phyloP scores from a whole-genome alignment of 2,888 invertebrate species.

The Troides helena region DNA sequence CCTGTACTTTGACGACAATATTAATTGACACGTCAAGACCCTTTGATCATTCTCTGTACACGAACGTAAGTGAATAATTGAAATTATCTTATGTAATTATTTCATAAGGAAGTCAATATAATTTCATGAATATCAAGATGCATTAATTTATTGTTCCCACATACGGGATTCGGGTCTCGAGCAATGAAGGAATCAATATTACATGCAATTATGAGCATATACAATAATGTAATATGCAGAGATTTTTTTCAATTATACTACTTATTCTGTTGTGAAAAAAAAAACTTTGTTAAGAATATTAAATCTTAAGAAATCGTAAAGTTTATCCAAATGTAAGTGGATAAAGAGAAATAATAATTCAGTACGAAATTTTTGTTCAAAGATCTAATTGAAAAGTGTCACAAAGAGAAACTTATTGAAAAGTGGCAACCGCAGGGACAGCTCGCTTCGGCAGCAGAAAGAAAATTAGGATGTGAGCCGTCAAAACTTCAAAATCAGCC shows the following conservation, averaged over 20 bases:
- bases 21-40: constrained; percentile 7
- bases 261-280: neutral
- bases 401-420: constrained; percentile 68
- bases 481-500: constrained; percentile 77
- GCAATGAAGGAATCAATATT: too few species aligned
- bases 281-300: neutral
- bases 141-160: too few species aligned
- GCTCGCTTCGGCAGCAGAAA: constrained; percentile 53
- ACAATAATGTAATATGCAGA: too few species aligned
- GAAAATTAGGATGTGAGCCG: constrained; percentile 77
- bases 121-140: too few species aligned
- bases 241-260: neutral
- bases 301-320: neutral
- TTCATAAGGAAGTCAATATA: neutral
- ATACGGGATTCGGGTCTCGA: too few species aligned
- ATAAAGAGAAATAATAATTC: neutral
- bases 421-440: constrained; percentile 62
- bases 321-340: neutral
- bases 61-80: constrained; percentile 15
- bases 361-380: constrained; percentile 32
- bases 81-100: neutral
- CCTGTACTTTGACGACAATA: constrained; percentile 7
- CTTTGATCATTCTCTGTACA: constrained; percentile 8
- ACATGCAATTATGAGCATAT: too few species aligned
- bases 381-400: constrained; percentile 58